These are phyloP conservation scores for Hymenochirus boettgeri DNA, from an alignment of 2,113 vertebrate genomes.

Conservation along the genomic window DNA sequence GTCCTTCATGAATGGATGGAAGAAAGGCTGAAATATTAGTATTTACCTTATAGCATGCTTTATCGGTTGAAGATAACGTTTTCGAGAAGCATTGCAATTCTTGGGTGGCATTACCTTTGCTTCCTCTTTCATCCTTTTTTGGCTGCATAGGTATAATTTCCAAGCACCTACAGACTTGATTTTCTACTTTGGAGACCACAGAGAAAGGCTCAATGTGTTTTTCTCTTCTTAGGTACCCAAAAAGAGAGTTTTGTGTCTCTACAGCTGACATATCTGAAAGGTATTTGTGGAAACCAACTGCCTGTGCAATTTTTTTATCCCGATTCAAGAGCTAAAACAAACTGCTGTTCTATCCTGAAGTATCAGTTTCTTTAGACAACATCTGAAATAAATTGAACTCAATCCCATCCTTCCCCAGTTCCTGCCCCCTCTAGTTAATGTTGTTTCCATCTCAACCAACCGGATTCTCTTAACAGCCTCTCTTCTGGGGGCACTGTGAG, in stretches of 20 bases:
- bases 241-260: conserved; percentile 62
- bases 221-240: conserved; percentile 62
- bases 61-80: neutral
- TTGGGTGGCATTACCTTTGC: neutral
- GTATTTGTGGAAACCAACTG: too few relatives aligned
- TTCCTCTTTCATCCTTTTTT: neutral
- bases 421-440: neutral
- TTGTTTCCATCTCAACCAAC: conserved; percentile 65
- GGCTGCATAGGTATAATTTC: neutral
- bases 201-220: conserved; percentile 63
- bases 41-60: neutral
- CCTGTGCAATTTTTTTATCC: neutral
- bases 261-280: conserved; percentile 55
- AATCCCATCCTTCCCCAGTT: neutral
- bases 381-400: neutral
- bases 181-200: conserved; percentile 44
- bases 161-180: conserved; percentile 35
- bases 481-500: conserved; percentile 62
- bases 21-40: neutral
- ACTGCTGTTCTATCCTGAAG: neutral
- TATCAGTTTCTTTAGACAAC: neutral
- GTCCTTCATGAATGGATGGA: neutral
- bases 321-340: too few relatives aligned
- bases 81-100: neutral
- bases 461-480: conserved; percentile 55